phyloP scores from a whole-genome alignment of 2,113 vertebrate species.

The Anas platyrhynchos region DNA sequence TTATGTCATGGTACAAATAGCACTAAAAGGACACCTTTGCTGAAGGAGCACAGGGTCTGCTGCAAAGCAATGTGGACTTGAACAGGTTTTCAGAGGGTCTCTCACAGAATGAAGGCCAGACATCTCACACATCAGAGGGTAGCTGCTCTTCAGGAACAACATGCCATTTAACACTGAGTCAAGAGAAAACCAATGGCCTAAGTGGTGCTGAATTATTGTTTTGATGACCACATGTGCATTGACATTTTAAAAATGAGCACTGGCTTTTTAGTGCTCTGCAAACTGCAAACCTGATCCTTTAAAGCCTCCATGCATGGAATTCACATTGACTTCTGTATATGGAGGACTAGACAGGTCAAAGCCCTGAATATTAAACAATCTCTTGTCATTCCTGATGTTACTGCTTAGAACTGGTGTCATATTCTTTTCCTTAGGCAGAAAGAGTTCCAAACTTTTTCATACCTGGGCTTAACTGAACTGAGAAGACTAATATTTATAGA shows the following conservation, averaged over 20 bases:
- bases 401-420: background rate
- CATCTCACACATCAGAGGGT: background rate
- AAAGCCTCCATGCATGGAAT: slow-evolving; percentile 3
- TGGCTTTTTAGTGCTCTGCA: slow-evolving; percentile 22
- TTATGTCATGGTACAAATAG: background rate
- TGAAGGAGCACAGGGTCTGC: background rate
- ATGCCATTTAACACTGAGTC: background rate
- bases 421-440: background rate
- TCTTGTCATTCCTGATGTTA: background rate
- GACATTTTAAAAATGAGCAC: slow-evolving; percentile 43
- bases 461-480: background rate
- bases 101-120: background rate
- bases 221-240: slow-evolving; percentile 4
- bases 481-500: slow-evolving; percentile 9
- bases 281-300: background rate
- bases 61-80: background rate
- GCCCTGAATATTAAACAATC: slow-evolving; percentile 13
- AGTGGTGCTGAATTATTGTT: background rate
- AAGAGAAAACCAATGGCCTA: background rate
- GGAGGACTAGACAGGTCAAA: background rate
- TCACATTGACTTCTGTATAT: background rate
- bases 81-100: background rate
- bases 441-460: background rate
- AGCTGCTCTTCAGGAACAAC: background rate
- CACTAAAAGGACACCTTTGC: background rate